Percentiles rank a stretch among this genome's conserved stretches.
Evolutionary conservation across 2,888 invertebrate genomes (phyloP).

Genomic region (Troides oblongomaculatus): DNA sequence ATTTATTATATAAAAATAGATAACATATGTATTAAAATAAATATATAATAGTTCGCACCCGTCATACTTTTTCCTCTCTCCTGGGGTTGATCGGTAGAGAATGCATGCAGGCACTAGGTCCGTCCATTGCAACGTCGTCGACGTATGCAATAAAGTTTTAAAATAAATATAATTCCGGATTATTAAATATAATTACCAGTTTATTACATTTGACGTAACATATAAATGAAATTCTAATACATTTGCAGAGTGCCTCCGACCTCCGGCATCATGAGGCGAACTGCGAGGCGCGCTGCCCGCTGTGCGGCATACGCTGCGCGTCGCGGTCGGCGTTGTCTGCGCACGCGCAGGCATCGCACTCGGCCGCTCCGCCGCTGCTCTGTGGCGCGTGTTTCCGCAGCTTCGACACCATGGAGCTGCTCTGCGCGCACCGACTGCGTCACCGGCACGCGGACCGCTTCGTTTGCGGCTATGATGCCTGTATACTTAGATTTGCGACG

Average conservation of each 20-base stretch:
- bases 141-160: no score
- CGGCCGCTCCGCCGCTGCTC: conserved; percentile 39
- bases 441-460: conserved; percentile 61
- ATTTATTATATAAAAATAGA: no score
- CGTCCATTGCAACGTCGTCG: no score
- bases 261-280: conserved; percentile 44
- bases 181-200: no score
- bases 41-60: no score
- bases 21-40: no score
- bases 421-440: conserved; percentile 55
- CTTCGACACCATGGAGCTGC: conserved; percentile 40
- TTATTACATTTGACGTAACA: no score
- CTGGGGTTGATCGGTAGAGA: no score
- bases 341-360: conserved; percentile 30
- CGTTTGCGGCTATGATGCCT: conserved; percentile 69
- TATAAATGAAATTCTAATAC: no score
- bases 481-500: conserved; percentile 64
- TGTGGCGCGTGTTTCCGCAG: conserved; percentile 52
- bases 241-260: conserved; percentile 39
- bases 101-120: no score
- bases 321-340: conserved; percentile 41
- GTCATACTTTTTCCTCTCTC: no score
- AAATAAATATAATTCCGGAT: no score
- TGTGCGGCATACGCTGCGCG: conserved; percentile 30
- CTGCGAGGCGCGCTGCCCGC: conserved; percentile 37